phyloP scores from a whole-genome alignment of 2,888 invertebrate species.

The Abrostola triplasia region DNA sequence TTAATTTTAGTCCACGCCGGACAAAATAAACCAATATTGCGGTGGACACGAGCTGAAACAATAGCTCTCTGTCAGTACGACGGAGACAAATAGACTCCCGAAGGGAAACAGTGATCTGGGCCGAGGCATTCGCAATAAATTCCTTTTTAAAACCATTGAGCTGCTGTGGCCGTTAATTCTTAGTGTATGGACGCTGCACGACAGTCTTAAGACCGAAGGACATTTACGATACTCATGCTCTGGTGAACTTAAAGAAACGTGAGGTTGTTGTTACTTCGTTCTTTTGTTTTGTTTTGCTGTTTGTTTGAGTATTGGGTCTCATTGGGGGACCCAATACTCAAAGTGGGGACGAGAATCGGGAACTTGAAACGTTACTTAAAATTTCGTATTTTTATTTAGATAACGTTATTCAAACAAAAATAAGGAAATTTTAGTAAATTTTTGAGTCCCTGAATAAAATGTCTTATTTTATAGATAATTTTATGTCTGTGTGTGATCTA shows the following conservation, averaged over 20 bases:
- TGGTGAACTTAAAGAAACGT: neutral
- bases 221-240: neutral
- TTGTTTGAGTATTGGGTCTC: neutral
- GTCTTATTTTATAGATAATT: no score
- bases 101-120: constrained; percentile 49
- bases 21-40: constrained; percentile 78
- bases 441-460: no score
- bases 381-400: no score
- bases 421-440: no score
- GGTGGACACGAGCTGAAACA: constrained; percentile 76
- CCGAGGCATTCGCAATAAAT: constrained; percentile 59
- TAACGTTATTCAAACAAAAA: no score
- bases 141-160: constrained; percentile 58
- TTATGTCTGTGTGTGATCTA: no score
- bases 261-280: neutral
- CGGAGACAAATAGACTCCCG: constrained; percentile 78
- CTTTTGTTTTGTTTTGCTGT: neutral
- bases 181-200: constrained; percentile 6
- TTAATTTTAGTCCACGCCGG: constrained; percentile 68
- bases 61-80: constrained; percentile 80
- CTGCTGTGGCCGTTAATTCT: constrained; percentile 40
- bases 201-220: neutral
- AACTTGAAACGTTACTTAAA: no score
- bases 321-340: no score
- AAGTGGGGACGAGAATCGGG: no score